A percentile compares a stretch with the other conserved stretches of the same genome.
Evolutionary conservation across 1,140 invertebrate genomes (phyloP).

Genomic region (Saxidomus purpurata): DNA sequence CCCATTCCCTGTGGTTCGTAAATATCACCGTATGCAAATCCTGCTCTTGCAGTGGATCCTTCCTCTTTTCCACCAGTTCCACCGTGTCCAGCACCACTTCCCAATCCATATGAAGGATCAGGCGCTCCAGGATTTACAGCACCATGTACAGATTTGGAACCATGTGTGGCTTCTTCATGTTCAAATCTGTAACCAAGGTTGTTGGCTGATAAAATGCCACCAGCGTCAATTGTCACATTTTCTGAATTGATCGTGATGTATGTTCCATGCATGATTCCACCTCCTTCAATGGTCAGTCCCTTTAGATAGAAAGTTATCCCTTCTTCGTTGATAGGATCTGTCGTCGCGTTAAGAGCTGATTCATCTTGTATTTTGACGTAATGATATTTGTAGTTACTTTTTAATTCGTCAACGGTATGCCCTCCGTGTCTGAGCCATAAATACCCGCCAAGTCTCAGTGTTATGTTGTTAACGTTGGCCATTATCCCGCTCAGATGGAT

Average conservation of each 20-base stretch:
- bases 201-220: conserved; percentile 74
- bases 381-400: conserved; percentile 74
- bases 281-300: conserved; percentile 78
- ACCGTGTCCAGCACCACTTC: conserved; percentile 77
- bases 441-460: conserved; percentile 79
- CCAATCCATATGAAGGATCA: conserved; percentile 43
- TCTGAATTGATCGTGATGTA: conserved; percentile 74
- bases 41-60: conserved; percentile 51
- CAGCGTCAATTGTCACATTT: conserved; percentile 80
- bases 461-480: conserved; percentile 78
- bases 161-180: conserved; percentile 74
- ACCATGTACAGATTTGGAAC: conserved; percentile 73
- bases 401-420: conserved; percentile 63
- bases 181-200: conserved; percentile 74
- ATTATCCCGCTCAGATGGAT: conserved; percentile 78
- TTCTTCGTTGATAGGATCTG: conserved; percentile 76
- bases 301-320: conserved; percentile 75
- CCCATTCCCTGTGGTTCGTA: conserved; percentile 79
- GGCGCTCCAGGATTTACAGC: conserved; percentile 77
- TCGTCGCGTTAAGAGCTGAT: conserved; percentile 74
- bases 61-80: conserved; percentile 74
- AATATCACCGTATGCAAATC: conserved; percentile 79
- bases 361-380: conserved; percentile 78
- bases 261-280: conserved; percentile 78
- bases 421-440: conserved; percentile 81